Conservation (phyloP, 2,113 vertebrate species). For the Puntigrus tetrazona region DNA sequence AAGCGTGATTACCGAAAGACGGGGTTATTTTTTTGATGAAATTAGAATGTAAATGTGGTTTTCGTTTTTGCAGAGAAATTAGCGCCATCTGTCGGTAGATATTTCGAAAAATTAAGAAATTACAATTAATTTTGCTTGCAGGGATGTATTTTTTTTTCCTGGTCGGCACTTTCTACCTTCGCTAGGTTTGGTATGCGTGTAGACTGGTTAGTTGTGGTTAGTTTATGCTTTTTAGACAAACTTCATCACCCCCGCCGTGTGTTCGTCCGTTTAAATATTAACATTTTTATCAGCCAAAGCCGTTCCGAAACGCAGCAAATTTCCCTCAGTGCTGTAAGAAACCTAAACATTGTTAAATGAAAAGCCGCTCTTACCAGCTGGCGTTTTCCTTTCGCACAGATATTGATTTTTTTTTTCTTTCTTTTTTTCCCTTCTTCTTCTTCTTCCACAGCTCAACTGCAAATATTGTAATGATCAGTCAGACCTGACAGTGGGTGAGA, state of each 20-base stretch:
- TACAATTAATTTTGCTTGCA: constrained; percentile 70
- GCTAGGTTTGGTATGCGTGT: neutral
- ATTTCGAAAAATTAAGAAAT: constrained; percentile 79
- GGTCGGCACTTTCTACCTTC: neutral
- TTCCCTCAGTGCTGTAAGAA: neutral
- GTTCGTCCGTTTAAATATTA: neutral
- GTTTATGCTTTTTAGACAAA: constrained; percentile 3
- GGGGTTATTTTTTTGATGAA: constrained; percentile 63
- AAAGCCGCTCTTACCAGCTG: neutral
- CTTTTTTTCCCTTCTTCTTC: neutral
- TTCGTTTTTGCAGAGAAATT: constrained; percentile 76
- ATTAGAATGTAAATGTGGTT: constrained; percentile 55
- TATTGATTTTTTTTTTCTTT: constrained; percentile 22
- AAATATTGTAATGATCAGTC: constrained; percentile 25
- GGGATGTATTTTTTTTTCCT: constrained; percentile 16
- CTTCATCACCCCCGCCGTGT: neutral
- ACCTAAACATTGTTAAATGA: neutral
- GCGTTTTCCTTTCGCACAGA: neutral
- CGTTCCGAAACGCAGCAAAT: neutral
- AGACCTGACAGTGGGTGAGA: neutral
- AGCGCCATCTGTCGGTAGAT: constrained; percentile 87
- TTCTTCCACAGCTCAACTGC: neutral
- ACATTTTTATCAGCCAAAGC: neutral
- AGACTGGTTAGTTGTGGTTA: neutral
- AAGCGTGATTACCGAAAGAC: neutral